Evolutionary conservation across 92 coral and sea anemone species (phyloP).

Genomic region (Parazoanthus atlanticus): DNA sequence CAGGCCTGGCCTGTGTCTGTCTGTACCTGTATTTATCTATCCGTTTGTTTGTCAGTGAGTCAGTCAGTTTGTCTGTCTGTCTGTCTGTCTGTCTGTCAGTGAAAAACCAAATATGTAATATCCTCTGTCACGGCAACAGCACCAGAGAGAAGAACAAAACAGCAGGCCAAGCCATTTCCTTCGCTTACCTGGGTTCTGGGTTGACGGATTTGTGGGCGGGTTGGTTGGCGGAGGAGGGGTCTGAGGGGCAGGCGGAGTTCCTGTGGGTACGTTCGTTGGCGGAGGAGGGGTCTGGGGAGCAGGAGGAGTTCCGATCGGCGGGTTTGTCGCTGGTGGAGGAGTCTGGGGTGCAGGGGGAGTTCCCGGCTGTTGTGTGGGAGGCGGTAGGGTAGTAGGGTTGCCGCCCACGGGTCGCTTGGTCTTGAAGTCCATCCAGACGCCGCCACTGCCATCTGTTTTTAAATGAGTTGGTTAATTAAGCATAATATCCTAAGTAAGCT

Average conservation of each 20-base stretch:
- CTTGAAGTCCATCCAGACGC: slow-evolving; percentile 79
- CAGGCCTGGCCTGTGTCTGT: too few relatives aligned
- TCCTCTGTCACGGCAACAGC: too few relatives aligned
- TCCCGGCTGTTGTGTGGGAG: slow-evolving; percentile 33
- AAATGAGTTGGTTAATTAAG: neutral
- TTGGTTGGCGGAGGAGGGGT: slow-evolving; percentile 63
- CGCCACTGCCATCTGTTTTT: slow-evolving; percentile 68
- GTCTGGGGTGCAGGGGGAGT: slow-evolving; percentile 44
- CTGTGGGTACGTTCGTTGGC: neutral
- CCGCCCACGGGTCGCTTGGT: slow-evolving; percentile 79
- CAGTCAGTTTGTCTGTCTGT: too few relatives aligned
- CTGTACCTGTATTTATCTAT: too few relatives aligned
- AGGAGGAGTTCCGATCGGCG: slow-evolving; percentile 38
- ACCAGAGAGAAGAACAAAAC: too few relatives aligned
- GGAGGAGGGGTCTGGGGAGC: slow-evolving; percentile 53
- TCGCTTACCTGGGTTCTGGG: slow-evolving; percentile 13
- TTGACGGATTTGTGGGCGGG: slow-evolving; percentile 34
- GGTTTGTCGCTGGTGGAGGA: slow-evolving; percentile 42
- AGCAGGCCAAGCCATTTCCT: neutral
- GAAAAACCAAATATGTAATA: too few relatives aligned
- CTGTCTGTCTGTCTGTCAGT: too few relatives aligned
- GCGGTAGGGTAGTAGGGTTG: slow-evolving; percentile 49
- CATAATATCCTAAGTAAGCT: neutral
- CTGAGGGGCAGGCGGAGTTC: slow-evolving; percentile 56
- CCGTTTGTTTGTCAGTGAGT: too few relatives aligned